Evolutionary conservation across 2,888 invertebrate species (phyloP), one percentile per base, ranked within the genome.

Genomic region (Orthosia cruda): DNA sequence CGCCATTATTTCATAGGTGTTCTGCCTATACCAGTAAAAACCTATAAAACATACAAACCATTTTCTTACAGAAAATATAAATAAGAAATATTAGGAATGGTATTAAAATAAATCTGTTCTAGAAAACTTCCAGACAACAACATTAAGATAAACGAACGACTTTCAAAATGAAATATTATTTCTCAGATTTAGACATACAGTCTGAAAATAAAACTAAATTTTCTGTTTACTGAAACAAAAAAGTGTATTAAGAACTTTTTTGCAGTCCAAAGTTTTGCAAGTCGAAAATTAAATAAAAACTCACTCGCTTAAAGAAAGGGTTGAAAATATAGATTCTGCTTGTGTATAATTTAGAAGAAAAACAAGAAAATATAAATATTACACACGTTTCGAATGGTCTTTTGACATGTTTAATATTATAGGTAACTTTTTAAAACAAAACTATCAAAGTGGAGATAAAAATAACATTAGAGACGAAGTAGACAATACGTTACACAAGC

Each of bases 271-370:
- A 71, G 72, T 83, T 85, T 71, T 58, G 52, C n/a, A 72, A 81
- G 57, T 81, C 47, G 71, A 57, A 77, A 81, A 87, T 85, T 83
- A 76, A 87, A 86, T 87, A 82, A 80, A 83, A 86, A 74, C 71
- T 82, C 69, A 45, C 57, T 52, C 47, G 66, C 26, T 50, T 61
- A 71, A 54, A 70, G 59, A 78, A 76, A 71, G 63, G 68, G 65
- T 74, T 76, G 15, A 49, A 70, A 67, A 52, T 54, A 62, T 20
- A 15, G 9, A 23, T 16, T n/a, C 9, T 26, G 16, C 13, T 20
- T 75, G 26, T 45, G n/a, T 59, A 61, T 71, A 54, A 77, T 69
- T 77, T 59, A 12, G 3, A 32, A 32, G 57, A 57, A 58, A 12
- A 47, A n/a, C 61, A 70, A 26, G 64, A 13, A 58, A 45, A 54